Evolutionary conservation across 2,113 vertebrate genomes (phyloP).

Genomic region (Mesocricetus auratus): DNA sequence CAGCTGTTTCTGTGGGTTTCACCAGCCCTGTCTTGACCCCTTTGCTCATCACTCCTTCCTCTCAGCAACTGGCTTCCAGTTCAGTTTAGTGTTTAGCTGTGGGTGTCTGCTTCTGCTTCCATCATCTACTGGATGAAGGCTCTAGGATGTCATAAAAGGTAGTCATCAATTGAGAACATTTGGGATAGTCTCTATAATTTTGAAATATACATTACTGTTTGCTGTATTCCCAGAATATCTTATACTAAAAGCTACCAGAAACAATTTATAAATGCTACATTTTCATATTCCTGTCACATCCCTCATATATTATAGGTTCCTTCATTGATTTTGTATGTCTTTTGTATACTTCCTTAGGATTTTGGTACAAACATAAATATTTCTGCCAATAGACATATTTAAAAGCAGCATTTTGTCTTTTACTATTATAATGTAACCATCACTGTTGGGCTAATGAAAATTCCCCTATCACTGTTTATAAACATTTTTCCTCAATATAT

Average conservation of each 20-base stretch:
- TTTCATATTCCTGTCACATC: neutral
- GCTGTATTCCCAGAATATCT: neutral
- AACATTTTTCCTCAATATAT: too few relatives aligned
- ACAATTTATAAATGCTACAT: neutral
- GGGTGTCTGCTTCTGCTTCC: too few relatives aligned
- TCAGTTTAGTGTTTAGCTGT: too few relatives aligned
- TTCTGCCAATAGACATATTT: neutral
- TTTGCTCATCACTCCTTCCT: too few relatives aligned
- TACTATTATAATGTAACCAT: neutral
- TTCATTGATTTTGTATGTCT: neutral
- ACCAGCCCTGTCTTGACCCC: too few relatives aligned
- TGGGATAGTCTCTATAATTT: neutral
- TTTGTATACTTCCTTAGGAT: neutral
- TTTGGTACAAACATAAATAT: neutral
- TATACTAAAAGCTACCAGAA: neutral
- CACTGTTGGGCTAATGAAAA: neutral
- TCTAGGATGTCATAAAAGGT: too few relatives aligned
- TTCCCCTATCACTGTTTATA: neutral
- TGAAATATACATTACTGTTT: neutral
- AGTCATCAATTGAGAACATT: neutral
- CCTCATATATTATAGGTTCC: neutral
- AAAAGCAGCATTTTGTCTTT: neutral
- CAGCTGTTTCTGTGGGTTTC: too few relatives aligned
- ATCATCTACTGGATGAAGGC: too few relatives aligned
- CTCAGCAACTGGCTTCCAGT: too few relatives aligned